Conservation (phyloP, 1,140 invertebrate genomes). For the Proctacanthus coquilletti region DNA sequence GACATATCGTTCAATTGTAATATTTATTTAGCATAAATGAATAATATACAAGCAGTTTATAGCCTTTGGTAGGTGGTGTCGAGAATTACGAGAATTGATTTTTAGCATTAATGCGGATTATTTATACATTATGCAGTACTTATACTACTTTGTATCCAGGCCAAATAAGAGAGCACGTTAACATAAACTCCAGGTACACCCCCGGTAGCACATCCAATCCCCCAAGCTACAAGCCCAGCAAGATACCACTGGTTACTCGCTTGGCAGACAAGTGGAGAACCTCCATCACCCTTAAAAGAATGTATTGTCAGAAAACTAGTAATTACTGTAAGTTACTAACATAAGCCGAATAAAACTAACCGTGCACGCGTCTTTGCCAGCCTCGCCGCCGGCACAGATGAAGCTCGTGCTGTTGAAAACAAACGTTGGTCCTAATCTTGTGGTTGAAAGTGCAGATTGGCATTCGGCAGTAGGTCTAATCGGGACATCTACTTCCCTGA, state of each 20-base stretch:
- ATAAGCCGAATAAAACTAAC: slow-evolving; percentile 14
- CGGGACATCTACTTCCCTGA: slow-evolving; percentile 54
- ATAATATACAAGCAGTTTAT: too few relatives aligned
- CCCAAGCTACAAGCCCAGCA: slow-evolving; percentile 59
- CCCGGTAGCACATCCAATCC: slow-evolving; percentile 46
- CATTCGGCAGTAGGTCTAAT: slow-evolving; percentile 44
- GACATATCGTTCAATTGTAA: too few relatives aligned
- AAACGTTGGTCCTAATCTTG: slow-evolving; percentile 46
- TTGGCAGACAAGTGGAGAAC: slow-evolving; percentile 55
- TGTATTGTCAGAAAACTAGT: too few relatives aligned
- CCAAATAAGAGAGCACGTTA: slow-evolving; percentile 40
- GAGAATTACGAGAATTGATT: too few relatives aligned
- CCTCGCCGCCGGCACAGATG: slow-evolving; percentile 60
- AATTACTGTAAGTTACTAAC: too few relatives aligned
- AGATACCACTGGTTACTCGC: slow-evolving; percentile 36
- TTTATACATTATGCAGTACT: too few relatives aligned
- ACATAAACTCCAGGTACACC: slow-evolving; percentile 53
- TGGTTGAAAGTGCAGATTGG: slow-evolving; percentile 41
- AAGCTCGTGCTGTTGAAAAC: slow-evolving; percentile 47
- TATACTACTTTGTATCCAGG: slow-evolving; percentile 52
- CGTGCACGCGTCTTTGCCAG: slow-evolving; percentile 58
- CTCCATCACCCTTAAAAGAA: slow-evolving; percentile 72
- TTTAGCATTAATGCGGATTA: too few relatives aligned
- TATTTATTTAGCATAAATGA: too few relatives aligned
- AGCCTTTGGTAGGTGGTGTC: too few relatives aligned